These are phyloP conservation scores for Sebastes steindachneri DNA, from an alignment of 2,797 vertebrate species.

Conservation along the genomic window DNA sequence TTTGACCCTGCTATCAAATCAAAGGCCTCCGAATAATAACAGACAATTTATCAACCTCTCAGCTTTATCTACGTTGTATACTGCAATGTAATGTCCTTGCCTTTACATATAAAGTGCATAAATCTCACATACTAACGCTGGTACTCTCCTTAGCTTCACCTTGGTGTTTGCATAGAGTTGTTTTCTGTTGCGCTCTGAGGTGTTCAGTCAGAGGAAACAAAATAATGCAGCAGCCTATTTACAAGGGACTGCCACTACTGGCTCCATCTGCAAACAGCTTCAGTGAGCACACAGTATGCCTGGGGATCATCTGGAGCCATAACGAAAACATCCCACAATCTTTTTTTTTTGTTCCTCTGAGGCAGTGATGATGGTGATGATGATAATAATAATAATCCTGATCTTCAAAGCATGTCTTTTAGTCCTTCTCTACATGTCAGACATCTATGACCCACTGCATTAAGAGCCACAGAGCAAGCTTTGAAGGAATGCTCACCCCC, in stretches of 20 bases:
- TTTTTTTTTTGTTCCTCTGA: slow-evolving; percentile 8
- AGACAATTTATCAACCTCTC: slow-evolving; percentile 13
- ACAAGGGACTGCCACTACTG: slow-evolving; percentile 18
- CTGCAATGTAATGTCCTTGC: neutral
- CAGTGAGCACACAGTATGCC: slow-evolving; percentile 34
- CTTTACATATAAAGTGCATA: slow-evolving; percentile 9
- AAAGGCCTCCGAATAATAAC: slow-evolving; percentile 20
- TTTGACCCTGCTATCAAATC: slow-evolving; percentile 37
- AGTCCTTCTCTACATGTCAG: slow-evolving; percentile 16
- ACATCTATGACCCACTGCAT: slow-evolving; percentile 30
- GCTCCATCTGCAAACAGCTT: slow-evolving; percentile 37
- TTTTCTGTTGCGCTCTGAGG: slow-evolving; percentile 6
- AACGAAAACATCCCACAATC: slow-evolving; percentile 27
- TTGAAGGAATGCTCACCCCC: slow-evolving; percentile 26
- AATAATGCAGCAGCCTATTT: slow-evolving; percentile 36
- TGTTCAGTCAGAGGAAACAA: slow-evolving; percentile 19
- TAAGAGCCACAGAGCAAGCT: slow-evolving; percentile 23
- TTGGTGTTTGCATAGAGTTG: neutral
- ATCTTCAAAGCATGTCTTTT: slow-evolving; percentile 56
- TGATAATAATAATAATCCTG: slow-evolving; percentile 39
- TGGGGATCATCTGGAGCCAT: slow-evolving; percentile 35
- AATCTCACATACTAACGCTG: neutral
- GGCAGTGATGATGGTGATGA: slow-evolving; percentile 34
- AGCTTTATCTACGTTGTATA: slow-evolving; percentile 2
- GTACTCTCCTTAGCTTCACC: slow-evolving; percentile 13